Base-by-base conservation (phyloP, 2,113 vertebrate genomes). In the Amblyornis subalaris region DNA sequence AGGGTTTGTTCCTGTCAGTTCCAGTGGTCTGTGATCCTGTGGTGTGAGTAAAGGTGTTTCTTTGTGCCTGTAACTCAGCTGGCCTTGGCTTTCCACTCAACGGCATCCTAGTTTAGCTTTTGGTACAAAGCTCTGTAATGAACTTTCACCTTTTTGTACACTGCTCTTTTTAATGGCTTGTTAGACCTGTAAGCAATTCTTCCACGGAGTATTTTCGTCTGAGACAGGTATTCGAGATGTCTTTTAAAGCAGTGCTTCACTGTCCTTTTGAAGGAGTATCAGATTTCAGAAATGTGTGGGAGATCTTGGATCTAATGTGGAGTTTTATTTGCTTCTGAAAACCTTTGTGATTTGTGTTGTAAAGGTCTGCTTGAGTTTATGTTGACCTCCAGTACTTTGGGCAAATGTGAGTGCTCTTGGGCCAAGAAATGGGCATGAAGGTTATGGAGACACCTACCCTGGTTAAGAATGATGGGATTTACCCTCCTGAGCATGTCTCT, bases 401-500 rank as follows among this genome's bases (percentile, higher is more conserved):
- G 48, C 23, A 72, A 72, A 53, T 5, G 10, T 74, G 33, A 53
- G 11, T 51, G 21, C 13, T 50, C 3, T 82, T 58, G 35, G 17
- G 54, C 21, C 40, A 58, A 47, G 66, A 69, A 78, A 20, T 1
- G 1, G 6, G 8, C 2, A 1, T 48, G 57, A 14, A 76, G 10
- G 18, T 17, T 53, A 42, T 42, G 36, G 23, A 26, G 31, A 25
- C 3, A 3, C 14, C 17, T n/a, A 2, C 9, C 5, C 12, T 79
- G 23, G 7, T 35, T 60, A 54, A 53, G 33, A 72, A 29, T 24
- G 20, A n/a, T 51, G 29, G 14, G 20, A 33, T 77, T 87, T 75
- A 42, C 15, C 14, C 31, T 78, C 54, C 44, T 3, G 2, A 73
- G 31, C 2, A 0, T 4, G 6, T 54, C 2, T 2, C 38, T 74